Evolutionary conservation across 2,113 vertebrate genomes (phyloP).

Genomic region (Equus przewalskii): DNA sequence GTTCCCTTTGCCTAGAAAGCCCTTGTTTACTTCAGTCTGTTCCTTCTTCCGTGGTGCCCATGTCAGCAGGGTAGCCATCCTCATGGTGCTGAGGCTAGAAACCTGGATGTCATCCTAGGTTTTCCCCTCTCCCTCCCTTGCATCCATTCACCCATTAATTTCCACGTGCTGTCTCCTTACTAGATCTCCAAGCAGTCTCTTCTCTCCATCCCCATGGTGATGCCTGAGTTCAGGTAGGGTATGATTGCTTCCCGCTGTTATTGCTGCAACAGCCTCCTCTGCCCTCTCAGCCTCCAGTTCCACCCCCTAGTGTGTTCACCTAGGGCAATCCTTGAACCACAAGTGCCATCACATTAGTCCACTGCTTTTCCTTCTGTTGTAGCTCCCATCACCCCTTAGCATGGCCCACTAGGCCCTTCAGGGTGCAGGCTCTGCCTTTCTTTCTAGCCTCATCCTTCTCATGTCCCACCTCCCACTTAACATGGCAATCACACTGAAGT

Average conservation of each 20-base stretch:
- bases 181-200: background rate
- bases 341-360: fast-evolving
- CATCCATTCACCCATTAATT: background rate
- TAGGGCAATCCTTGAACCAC: background rate
- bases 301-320: background rate
- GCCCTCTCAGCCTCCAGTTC: background rate
- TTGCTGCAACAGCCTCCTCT: background rate
- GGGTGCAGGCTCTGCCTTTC: background rate
- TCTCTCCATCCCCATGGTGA: background rate
- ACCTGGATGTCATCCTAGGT: no score
- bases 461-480: background rate
- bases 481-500: background rate
- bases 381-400: no score
- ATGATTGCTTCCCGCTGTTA: background rate
- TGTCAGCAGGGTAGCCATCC: background rate
- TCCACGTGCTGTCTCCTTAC: background rate
- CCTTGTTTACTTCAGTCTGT: background rate
- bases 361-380: background rate
- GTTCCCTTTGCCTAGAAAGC: background rate
- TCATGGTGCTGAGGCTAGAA: background rate
- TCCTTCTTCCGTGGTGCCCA: background rate
- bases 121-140: background rate
- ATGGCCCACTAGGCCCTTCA: background rate
- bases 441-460: background rate
- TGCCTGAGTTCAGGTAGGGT: background rate